These are phyloP conservation scores for Ficedula albicollis DNA, from an alignment of 2,797 vertebrate genomes.

Conservation along the genomic window DNA sequence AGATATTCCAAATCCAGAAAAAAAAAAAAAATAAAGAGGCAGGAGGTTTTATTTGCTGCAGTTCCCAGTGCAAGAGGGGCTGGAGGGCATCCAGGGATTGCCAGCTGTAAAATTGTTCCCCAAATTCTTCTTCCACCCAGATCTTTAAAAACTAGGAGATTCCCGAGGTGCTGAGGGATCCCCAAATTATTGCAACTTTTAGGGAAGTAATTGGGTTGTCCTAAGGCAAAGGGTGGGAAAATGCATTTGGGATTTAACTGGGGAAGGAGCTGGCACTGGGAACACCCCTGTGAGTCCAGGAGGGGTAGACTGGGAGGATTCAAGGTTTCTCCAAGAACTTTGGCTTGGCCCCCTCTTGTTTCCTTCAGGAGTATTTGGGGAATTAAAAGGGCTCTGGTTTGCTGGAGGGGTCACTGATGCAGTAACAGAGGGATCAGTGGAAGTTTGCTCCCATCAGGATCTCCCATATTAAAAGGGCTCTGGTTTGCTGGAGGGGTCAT, in stretches of 20 bases:
- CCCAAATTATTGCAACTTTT: background rate
- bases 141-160: background rate
- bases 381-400: background rate
- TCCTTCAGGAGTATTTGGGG: background rate
- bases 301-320: background rate
- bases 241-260: fast-evolving
- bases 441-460: too few relatives aligned
- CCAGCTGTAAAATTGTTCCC: background rate
- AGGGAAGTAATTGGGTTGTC: background rate
- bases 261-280: background rate
- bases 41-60: background rate
- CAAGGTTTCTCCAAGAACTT: background rate
- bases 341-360: background rate
- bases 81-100: background rate
- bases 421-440: too few relatives aligned
- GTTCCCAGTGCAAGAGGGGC: background rate
- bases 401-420: too few relatives aligned
- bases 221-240: background rate
- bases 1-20: background rate
- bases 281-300: fast-evolving
- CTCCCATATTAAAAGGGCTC: too few relatives aligned
- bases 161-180: background rate
- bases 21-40: background rate
- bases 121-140: background rate
- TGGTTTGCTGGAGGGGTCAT: background rate